Evolutionary conservation across 2,113 vertebrate genomes (phyloP), one percentile per base, ranked within the genome.

Genomic region (Calyptommatus sinebrachiatus): DNA sequence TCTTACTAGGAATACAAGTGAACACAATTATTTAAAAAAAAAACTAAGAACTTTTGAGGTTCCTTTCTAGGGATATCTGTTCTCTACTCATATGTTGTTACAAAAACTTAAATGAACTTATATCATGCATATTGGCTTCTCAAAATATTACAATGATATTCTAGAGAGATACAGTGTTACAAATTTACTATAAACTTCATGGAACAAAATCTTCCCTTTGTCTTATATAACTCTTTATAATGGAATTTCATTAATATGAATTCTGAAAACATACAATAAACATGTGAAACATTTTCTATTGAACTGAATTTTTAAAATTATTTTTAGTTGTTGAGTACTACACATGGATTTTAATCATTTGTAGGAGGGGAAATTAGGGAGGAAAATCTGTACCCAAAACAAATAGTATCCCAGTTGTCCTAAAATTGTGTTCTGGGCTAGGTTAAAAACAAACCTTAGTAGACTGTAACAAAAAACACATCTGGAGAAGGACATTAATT

Each of bases 151-250:
- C 88, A 78, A 79, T 74, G 82, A 88, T 77, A 83, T 4, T 11
- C 11, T 24, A 89, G 79, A 91, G 90, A 86, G 82, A 63, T 88
- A 77, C 79, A 89, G 90, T 50, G n/a, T n/a, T n/a, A n/a, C n/a
- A n/a, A n/a, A n/a, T 84, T 88, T 89, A 87, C 81, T 82, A 85
- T 83, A 83, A 85, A 84, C 92, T 85, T 93, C 81, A 91, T 91
- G 87, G 77, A 91, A 92, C 80, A 92, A 91, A 91, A 91, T 76
- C 86, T 88, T 88, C 86, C 85, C 86, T 73, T 70, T 88, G 82
- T 66, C 85, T 91, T 83, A 89, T 73, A 86, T 91, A 78, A 89
- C 73, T 57, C 73, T 84, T 84, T 74, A 83, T 89, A 90, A 87
- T 80, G 78, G 83, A 86, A 83, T 78, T 90, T 89, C 84, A 84